Evolutionary conservation across 2,888 invertebrate species (phyloP), one percentile per base, ranked within the genome.

Genomic region (Parelbella ahira): DNA sequence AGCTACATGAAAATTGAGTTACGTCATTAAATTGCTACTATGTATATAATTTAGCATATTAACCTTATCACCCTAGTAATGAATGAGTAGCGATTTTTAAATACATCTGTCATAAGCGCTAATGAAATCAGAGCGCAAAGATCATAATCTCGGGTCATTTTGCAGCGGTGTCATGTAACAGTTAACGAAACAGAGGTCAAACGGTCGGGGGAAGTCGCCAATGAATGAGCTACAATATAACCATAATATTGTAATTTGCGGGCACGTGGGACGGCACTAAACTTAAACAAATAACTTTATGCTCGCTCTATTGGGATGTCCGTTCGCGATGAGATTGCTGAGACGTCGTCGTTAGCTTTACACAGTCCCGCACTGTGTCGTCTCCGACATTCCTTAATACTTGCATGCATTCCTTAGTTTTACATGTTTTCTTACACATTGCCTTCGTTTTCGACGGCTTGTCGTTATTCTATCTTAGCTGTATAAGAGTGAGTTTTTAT

Each of bases 231-330:
- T 49, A 66, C 70, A 76, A 77, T 82, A 78, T 74, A 77, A 71
- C 69, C 70, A 75, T 69, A 75, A 77, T 72, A 78, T 76, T 71
- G 64, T 77, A 73, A 77, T 75, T 60, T 54, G 47, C 37, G 50
- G 47, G 60, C 63, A 72, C 75, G 86, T 87, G 81, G 86, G 86
- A 50, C 45, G 83, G 53, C 68, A 75, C 71, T 87, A 84, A 84
- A 84, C 80, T 82, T 83, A 84, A 82, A 83, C 79, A 84, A 84
- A 87, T 84, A 87, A 80, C 76, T 80, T 82, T 79, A 82, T 68
- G 74, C 61, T 72, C 61, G 53, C 70, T 84, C 79, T 78, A 83
- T 82, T 82, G 83, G 82, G 80, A 82, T 80, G 80, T 87, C 86
- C 86, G 81, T 80, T 76, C 62, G 62, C 43, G 30, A 53, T 60